Evolutionary conservation across 2,113 vertebrate genomes (phyloP), one percentile per base, ranked within the genome.

Genomic region (Petrocephalus microphthalmus): DNA sequence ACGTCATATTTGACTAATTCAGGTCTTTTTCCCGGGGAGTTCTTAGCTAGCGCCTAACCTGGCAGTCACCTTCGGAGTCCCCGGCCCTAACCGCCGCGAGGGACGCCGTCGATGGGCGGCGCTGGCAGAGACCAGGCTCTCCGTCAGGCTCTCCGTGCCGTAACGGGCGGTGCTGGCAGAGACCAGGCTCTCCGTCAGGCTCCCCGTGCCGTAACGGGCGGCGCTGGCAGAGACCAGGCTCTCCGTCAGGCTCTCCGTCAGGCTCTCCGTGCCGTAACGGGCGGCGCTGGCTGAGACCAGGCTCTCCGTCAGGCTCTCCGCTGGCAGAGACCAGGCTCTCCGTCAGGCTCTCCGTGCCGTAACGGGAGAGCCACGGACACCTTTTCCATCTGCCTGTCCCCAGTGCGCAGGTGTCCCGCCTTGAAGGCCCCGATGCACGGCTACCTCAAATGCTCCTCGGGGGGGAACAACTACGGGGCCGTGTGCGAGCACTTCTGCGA

Each of bases 401-500:
- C 91, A 99, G 98, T 99, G 91, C 95, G 95, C 90, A 95, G 97
- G 91, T 99, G 98, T 90, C 94, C 96, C 0, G 87, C 45, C 0
- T 94, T 99, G 54, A 94, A 95, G 90, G 91, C 96, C 0, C 97
- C 97, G 0, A 91, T 97, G 90, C 96, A 99, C 0, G 97, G 97
- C 5, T 96, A 95, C 92, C 89, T 99, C 89, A 96, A 93, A 91
- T 99, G 98, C 91, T 96, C 96, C 87, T 97, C 97, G 0, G 96
- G 95, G 0, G 92, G 95, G 52, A 96, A 97, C 90, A 99, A 99
- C 94, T 99, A 98, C 0, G 97, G 98, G 0, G 97, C 98, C 2
- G 92, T 91, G 2, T 99, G 98, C 91, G 97, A 98, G 91, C 97
- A 98, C 89, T 92, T 93, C 88, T 99, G 98, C 7, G 97, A 98